Base-by-base conservation (phyloP, 2,113 vertebrate genomes). In the Empidonax alnorum region DNA sequence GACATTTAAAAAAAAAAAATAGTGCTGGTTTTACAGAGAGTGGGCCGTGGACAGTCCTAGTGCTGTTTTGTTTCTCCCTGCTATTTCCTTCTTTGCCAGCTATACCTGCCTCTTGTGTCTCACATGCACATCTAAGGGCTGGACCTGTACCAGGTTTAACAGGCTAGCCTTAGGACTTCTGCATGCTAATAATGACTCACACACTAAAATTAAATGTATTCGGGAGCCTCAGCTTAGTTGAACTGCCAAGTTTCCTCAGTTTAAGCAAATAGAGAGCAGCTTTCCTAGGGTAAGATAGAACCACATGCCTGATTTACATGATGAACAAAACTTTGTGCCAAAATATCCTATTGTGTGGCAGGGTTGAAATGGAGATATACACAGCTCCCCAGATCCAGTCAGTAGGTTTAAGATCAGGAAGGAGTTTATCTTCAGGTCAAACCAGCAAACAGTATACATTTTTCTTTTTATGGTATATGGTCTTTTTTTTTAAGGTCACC, bases 41-140 rank as follows among this genome's bases (percentile, higher is more conserved):
- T 52, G 46, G 41, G 37, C 47, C 2, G 0, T 19, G 25, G 9
- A 33, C 1, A 2, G 4, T 39, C n/a, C n/a, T 37, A 15, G 53
- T 3, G 3, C 50, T 58, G 68, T 3, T 42, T 74, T 49, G 5
- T 56, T 84, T 84, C 65, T 31, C 33, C 62, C 25, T 50, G 14
- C 31, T 33, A 7, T 76, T 85, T 41, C 14, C 44, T 79, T 28
- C 58, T 93, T 37, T 74, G 53, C 25, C 61, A 42, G 39, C 33
- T 67, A 1, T 42, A 47, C 24, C 56, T 56, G 22, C 41, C 12
- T 69, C n/a, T 61, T 37, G 14, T 62, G 78, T 52, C 41, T 49
- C 39, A 39, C 1, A 1, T 33, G 33, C 18, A 23, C 15, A 35
- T 35, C 49, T 9, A 9, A 67, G 31, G 56, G 19, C 62, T 44